Percentiles rank a stretch among this genome's conserved stretches.
phyloP scores from a whole-genome alignment of 2,797 vertebrate species.

The Mastacembelus armatus region DNA sequence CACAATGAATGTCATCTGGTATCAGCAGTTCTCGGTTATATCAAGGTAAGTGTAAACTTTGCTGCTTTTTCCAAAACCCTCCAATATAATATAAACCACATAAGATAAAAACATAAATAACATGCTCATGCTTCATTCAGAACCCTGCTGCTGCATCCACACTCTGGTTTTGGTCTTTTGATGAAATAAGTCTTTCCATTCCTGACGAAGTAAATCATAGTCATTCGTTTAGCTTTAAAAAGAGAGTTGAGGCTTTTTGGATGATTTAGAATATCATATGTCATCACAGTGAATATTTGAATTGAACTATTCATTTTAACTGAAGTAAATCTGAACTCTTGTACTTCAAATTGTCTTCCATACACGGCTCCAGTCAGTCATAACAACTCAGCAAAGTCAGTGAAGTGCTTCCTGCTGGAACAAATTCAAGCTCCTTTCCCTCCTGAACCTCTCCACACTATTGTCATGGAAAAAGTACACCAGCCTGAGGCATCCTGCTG shows the following conservation, averaged over 20 bases:
- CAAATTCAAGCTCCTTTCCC: constrained; percentile 47
- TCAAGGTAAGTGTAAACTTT: constrained; percentile 15
- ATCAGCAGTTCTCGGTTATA: neutral
- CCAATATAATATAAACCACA: neutral
- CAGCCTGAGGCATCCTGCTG: constrained; percentile 60
- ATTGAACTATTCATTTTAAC: constrained; percentile 47
- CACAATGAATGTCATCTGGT: neutral
- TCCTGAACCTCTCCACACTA: constrained; percentile 48
- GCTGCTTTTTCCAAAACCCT: neutral
- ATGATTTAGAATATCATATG: constrained; percentile 28
- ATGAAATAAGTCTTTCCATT: constrained; percentile 8
- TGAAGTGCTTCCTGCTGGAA: constrained; percentile 70
- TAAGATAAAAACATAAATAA: neutral
- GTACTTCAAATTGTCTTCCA: constrained; percentile 49
- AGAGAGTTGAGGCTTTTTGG: constrained; percentile 34
- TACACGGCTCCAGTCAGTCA: constrained; percentile 43
- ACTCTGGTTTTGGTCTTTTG: neutral
- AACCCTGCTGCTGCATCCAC: neutral
- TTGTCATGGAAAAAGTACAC: constrained; percentile 64
- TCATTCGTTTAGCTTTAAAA: constrained; percentile 8
- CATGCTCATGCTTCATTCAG: neutral
- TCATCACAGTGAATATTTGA: constrained; percentile 29
- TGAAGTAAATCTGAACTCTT: constrained; percentile 57
- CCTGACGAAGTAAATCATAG: neutral
- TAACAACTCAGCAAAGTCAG: constrained; percentile 60